Conservation (phyloP, 2,797 vertebrate genomes). For the Acipenser transmontanus region DNA sequence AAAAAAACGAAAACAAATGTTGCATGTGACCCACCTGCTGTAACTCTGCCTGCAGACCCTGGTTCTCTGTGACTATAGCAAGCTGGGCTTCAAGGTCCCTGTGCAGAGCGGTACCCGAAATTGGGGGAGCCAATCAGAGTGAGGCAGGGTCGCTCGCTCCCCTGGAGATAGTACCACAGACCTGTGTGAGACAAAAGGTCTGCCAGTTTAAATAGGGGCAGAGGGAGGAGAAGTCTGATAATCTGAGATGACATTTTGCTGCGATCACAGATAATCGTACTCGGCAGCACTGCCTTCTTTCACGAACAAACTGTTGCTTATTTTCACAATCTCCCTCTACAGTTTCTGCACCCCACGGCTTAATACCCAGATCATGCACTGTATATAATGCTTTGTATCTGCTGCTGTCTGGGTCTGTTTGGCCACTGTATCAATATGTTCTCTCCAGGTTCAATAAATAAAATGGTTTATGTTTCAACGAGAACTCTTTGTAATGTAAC, state of each 20-base stretch:
- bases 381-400: too few species aligned
- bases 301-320: too few species aligned
- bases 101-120: conserved; percentile 91
- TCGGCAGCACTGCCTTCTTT: too few species aligned
- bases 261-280: neutral
- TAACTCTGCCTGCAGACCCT: conserved; percentile 78
- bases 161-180: conserved; percentile 90
- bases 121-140: conserved; percentile 95
- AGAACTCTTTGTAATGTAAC: too few species aligned
- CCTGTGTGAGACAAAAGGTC: conserved; percentile 59
- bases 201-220: neutral
- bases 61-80: conserved; percentile 86
- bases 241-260: conserved; percentile 3
- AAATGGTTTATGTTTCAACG: too few species aligned
- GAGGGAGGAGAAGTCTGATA: conserved; percentile 16
- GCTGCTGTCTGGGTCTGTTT: too few species aligned
- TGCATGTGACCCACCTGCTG: conserved; percentile 65
- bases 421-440: too few species aligned
- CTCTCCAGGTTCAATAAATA: too few species aligned
- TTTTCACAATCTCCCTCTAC: too few species aligned
- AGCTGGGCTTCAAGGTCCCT: conserved; percentile 94
- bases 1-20: too few species aligned
- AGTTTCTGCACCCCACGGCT: too few species aligned
- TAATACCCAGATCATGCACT: too few species aligned
- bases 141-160: conserved; percentile 80